A percentile compares a stretch with the other conserved stretches of the same genome.
Evolutionary conservation across 1,140 invertebrate species (phyloP).

Genomic region (Platorchestia sp.): DNA sequence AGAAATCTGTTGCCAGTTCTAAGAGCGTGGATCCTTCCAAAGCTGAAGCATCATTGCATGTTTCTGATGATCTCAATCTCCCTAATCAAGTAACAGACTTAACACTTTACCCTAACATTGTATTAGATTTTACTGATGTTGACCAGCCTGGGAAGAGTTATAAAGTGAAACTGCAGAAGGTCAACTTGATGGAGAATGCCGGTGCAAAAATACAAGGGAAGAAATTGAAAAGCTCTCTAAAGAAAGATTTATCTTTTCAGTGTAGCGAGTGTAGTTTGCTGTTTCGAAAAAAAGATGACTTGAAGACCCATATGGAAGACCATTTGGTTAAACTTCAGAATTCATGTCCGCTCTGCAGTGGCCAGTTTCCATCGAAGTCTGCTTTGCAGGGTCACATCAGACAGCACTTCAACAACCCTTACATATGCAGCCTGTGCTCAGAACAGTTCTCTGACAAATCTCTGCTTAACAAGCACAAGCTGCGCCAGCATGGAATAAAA

Average conservation of each 20-base stretch:
- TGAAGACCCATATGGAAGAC: slow-evolving; percentile 65
- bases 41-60: neutral
- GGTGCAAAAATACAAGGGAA: neutral
- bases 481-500: slow-evolving; percentile 60
- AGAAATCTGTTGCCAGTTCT: neutral
- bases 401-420: slow-evolving; percentile 65
- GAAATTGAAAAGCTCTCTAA: neutral
- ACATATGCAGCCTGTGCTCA: slow-evolving; percentile 62
- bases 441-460: slow-evolving; percentile 65
- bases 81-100: slow-evolving; percentile 38
- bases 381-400: slow-evolving; percentile 66
- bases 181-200: slow-evolving; percentile 22
- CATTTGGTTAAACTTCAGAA: slow-evolving; percentile 66
- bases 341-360: slow-evolving; percentile 66
- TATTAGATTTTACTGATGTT: slow-evolving; percentile 19
- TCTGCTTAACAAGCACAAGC: slow-evolving; percentile 65
- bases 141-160: slow-evolving; percentile 44
- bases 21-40: neutral
- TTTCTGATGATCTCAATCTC: neutral
- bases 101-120: slow-evolving; percentile 17
- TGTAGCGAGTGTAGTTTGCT: slow-evolving; percentile 64
- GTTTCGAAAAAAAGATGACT: slow-evolving; percentile 62
- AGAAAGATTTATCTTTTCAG: slow-evolving; percentile 58
- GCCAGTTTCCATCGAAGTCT: slow-evolving; percentile 64
- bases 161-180: slow-evolving; percentile 43